Base-by-base conservation (phyloP, 2,888 invertebrate genomes). In the Lepeophtheirus nordmannii region DNA sequence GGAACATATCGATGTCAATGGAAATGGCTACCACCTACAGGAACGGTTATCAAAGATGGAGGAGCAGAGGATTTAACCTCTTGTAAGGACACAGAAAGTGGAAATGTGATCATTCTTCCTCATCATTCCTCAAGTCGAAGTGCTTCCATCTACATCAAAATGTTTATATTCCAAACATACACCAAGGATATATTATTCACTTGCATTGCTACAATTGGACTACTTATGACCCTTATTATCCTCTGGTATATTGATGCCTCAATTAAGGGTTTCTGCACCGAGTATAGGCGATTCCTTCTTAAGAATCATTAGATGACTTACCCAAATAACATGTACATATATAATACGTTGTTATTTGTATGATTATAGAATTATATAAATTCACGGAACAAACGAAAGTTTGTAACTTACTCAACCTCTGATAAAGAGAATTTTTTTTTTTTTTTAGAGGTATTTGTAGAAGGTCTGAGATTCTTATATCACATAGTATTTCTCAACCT, bases 1-100 rank as follows among this genome's bases (percentile, higher is more conserved):
- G 60, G 60, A 20, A 60, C 60, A 17, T 60, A 60, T 23, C 60
- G 39, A 1, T 60, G 60, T 60, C 60, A 38, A 60, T 60, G 60
- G 60, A 30, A 38, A 10, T 60, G 60, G 60, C 11, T 37, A 17
- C 37, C 30, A 38, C 37, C 30, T 11, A 60, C 60, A 30, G 39
- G 39, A 14, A 38, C 37, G 20, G 37, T 60, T 8, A 38, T 60
- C 23, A 60, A 60, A 37, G 39, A 30, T 22, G 14, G 60, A 23
- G 39, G 60, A 17, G 22, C 37, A 60, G 10, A 30, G n/a, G 53
- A 46, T 17, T 8, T 46, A 14, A 60, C 60, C 30, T 38, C 30
- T 17, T 60, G 37, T 30, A 60, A 60, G 23, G 37, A 60, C 23
- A 17, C 2, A 14, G 8, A 46, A 46, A 46, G 8, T 14, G 53